Evolutionary conservation across 2,113 vertebrate species (phyloP), one percentile per base, ranked within the genome.

Genomic region (Oophaga pumilio): DNA sequence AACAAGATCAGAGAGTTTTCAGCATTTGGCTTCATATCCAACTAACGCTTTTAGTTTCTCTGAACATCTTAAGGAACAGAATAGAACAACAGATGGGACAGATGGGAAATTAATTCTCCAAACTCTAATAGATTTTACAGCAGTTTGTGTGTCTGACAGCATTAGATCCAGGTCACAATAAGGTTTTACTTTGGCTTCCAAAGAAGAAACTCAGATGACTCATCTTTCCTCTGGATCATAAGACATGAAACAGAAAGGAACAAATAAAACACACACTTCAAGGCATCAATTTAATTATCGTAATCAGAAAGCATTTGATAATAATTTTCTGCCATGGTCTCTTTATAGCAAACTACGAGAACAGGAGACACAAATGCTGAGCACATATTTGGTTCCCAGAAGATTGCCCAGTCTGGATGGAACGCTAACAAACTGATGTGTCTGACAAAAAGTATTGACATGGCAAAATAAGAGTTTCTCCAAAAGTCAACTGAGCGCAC

Each of bases 41-140:
- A 13, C 12, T 56, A 11, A 56, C 5, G 53, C 60, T 22, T 62
- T 62, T 9, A 20, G 5, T 20, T 20, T 22, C 20, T 6, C 18
- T 6, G 18, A 62, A 22, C 18, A 14, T 66, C n/a, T 24, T 66
- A 9, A 69, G 24, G n/a, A 69, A 8, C 53, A 56, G 53, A 56
- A 69, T 14, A 73, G 69, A 73, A 7, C 43, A 73, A 73, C 69
- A 73, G 69, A 43, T 73, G 69, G 69, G 28, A 73, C 69, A 73
- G 69, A 43, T 73, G 69, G 69, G 28, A 73, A 73, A 73, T 73
- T 15, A 9, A 10, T 73, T 50, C 17, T 50, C 71, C 22, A 1
- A 50, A 8, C 33, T 22, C 33, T 74, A 74, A 74, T 74, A 22
- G 43, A 73, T 74, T 49, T 50, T 20, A 50, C 71, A 74, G 71